Evolutionary conservation across 2,888 invertebrate genomes (phyloP).

Genomic region (Apantesis nais): DNA sequence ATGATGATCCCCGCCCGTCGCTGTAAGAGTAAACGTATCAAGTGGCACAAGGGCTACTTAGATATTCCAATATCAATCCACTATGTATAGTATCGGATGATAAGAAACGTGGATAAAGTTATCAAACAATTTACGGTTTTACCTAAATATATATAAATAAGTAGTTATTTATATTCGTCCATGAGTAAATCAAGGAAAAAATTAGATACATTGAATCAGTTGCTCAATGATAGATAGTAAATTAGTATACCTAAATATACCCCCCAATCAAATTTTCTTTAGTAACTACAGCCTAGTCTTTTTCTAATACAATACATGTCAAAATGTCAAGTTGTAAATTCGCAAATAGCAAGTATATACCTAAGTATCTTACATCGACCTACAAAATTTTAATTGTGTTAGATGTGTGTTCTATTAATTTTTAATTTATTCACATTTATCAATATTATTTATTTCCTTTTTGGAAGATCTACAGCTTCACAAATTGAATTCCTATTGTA

Average conservation of each 20-base stretch:
- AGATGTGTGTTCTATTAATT: neutral
- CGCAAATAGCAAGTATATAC: too few species aligned
- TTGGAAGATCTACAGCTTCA: too few species aligned
- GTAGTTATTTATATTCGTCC: neutral
- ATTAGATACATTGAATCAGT: too few species aligned
- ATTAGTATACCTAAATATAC: neutral
- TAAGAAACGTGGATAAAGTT: constrained; percentile 32
- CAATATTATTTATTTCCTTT: neutral
- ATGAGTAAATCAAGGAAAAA: too few species aligned
- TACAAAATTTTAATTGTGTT: neutral
- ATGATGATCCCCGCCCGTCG: constrained; percentile 45
- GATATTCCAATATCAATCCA: constrained; percentile 23
- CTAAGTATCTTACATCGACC: too few species aligned
- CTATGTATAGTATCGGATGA: constrained; percentile 38
- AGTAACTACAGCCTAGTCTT: too few species aligned
- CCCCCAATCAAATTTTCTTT: too few species aligned
- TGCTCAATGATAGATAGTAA: neutral
- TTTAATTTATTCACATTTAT: neutral
- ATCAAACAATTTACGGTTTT: constrained; percentile 24
- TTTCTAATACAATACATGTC: too few species aligned
- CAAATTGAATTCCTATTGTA: too few species aligned
- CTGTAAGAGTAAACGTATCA: constrained; percentile 23
- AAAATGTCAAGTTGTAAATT: too few species aligned
- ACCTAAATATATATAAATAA: constrained; percentile 31
- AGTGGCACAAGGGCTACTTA: neutral